Percentiles rank a stretch among this genome's conserved stretches.
These are phyloP conservation scores for Sminthurides aquaticus DNA, from an alignment of 2,888 invertebrate genomes.

Conservation along the genomic window DNA sequence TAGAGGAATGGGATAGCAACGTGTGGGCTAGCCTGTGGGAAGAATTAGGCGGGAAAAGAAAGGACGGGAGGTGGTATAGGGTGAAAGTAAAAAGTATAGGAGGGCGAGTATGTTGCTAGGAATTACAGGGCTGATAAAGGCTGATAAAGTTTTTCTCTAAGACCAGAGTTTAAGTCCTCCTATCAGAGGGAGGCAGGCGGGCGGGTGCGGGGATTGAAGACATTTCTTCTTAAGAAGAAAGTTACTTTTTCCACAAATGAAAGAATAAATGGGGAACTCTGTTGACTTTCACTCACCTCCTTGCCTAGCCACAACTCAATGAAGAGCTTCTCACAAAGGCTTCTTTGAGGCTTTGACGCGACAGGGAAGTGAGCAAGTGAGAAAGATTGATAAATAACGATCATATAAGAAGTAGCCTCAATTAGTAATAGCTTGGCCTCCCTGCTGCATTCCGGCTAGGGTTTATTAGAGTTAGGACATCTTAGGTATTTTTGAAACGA, in stretches of 20 bases:
- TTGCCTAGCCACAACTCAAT: too few relatives aligned
- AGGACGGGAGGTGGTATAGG: background rate
- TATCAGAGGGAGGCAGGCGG: constrained; percentile 1
- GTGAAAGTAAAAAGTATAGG: background rate
- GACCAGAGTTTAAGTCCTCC: constrained; percentile 3
- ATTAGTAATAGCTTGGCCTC: too few relatives aligned
- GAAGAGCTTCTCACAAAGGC: too few relatives aligned
- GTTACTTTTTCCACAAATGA: constrained; percentile 4
- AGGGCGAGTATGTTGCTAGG: background rate
- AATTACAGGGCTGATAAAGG: constrained; percentile 6
- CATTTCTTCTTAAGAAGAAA: background rate
- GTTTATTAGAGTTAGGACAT: too few relatives aligned
- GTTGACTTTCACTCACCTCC: too few relatives aligned
- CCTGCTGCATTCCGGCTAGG: too few relatives aligned
- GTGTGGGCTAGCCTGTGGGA: background rate
- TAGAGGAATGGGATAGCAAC: background rate
- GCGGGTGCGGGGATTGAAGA: background rate
- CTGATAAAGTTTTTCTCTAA: constrained; percentile 5
- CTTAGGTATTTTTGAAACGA: too few relatives aligned
- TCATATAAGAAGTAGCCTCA: too few relatives aligned
- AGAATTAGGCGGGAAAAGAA: background rate
- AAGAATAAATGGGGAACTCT: background rate
- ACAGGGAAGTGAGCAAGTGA: too few relatives aligned
- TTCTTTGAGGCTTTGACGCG: too few relatives aligned
- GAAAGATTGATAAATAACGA: too few relatives aligned